phyloP scores from a whole-genome alignment of 1,140 invertebrate genomes.

The Drosophila athabasca region DNA sequence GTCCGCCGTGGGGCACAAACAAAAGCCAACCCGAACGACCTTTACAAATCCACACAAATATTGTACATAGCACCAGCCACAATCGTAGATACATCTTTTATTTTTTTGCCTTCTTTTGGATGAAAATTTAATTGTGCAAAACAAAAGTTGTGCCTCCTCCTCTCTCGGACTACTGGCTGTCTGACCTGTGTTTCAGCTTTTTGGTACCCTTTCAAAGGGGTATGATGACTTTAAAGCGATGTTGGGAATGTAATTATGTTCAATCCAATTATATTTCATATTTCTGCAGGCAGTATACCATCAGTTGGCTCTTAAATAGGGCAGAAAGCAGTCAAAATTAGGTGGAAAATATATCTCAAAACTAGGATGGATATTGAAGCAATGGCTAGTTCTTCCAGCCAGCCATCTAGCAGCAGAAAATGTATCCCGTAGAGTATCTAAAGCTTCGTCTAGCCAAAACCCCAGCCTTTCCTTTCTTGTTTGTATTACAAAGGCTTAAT shows the following conservation, averaged over 20 bases:
- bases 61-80: neutral
- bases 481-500: conserved; percentile 60
- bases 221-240: too few relatives aligned
- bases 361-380: too few relatives aligned
- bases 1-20: conserved; percentile 45
- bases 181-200: conserved; percentile 33
- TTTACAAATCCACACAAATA: conserved; percentile 38
- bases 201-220: neutral
- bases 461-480: conserved; percentile 4
- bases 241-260: too few relatives aligned
- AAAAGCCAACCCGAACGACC: conserved; percentile 49
- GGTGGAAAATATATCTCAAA: too few relatives aligned
- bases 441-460: too few relatives aligned
- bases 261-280: too few relatives aligned
- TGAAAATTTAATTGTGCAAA: conserved; percentile 64
- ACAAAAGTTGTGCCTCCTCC: conserved; percentile 59
- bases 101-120: conserved; percentile 10
- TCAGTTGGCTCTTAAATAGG: too few relatives aligned
- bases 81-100: conserved; percentile 18
- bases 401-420: too few relatives aligned
- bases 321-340: too few relatives aligned
- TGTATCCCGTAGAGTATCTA: too few relatives aligned
- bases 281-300: too few relatives aligned
- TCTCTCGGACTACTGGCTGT: conserved; percentile 21
- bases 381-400: too few relatives aligned